A percentile compares a stretch with the other conserved stretches of the same genome.
Evolutionary conservation across 2,888 invertebrate species (phyloP).

Genomic region (Pimpla rufipes): DNA sequence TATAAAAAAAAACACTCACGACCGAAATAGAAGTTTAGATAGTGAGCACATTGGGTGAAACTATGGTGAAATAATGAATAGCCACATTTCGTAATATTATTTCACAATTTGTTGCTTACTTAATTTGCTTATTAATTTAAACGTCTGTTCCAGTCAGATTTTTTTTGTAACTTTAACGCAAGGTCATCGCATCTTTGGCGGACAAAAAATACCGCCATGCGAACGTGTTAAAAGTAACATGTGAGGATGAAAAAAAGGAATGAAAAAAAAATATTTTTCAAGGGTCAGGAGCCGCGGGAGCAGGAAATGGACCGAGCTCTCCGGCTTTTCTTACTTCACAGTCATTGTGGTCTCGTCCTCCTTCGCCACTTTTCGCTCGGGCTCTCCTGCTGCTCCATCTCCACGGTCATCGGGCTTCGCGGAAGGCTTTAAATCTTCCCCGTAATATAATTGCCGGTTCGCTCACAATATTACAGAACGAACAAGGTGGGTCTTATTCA

Average conservation of each 20-base stretch:
- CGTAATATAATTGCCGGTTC: constrained; percentile 65
- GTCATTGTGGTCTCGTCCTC: constrained; percentile 42
- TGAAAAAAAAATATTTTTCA: background rate
- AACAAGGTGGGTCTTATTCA: constrained; percentile 35
- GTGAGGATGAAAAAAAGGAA: constrained; percentile 26
- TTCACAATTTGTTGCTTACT: too few species aligned
- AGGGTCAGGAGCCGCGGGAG: background rate
- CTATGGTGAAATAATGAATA: too few species aligned
- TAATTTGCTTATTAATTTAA: too few species aligned
- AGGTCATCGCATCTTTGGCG: constrained; percentile 12
- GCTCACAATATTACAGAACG: constrained; percentile 32
- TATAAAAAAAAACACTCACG: too few species aligned
- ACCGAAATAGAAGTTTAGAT: too few species aligned
- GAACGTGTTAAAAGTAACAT: constrained; percentile 22
- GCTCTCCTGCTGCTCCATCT: constrained; percentile 45
- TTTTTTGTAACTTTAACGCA: background rate
- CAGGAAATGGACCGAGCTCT: constrained; percentile 43
- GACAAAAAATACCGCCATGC: constrained; percentile 1
- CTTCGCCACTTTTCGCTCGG: constrained; percentile 3
- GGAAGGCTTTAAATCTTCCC: constrained; percentile 49
- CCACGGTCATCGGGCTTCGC: constrained; percentile 5
- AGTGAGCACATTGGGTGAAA: too few species aligned
- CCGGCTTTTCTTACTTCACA: constrained; percentile 33
- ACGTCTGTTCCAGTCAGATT: too few species aligned
- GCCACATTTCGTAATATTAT: too few species aligned